A percentile compares a stretch with the other conserved stretches of the same genome.
These are phyloP conservation scores for Acrocephalus scirpaceus DNA, from an alignment of 2,797 vertebrate species.

Conservation along the genomic window DNA sequence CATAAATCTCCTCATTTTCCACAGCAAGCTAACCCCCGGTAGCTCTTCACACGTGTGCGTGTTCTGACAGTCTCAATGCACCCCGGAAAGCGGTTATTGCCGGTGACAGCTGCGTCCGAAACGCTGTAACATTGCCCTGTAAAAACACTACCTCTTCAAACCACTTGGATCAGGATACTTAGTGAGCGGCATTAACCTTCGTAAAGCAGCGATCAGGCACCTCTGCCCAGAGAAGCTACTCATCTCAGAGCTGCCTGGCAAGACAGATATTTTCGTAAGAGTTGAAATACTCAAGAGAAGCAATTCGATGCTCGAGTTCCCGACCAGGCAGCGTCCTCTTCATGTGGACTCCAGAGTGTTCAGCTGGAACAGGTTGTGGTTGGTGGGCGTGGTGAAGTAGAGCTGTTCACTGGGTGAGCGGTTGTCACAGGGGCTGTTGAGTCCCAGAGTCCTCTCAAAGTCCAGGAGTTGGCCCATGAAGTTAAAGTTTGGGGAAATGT, in stretches of 20 bases:
- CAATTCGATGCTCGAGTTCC: slow-evolving; percentile 48
- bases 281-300: slow-evolving; percentile 80
- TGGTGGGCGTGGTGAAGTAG: slow-evolving; percentile 96
- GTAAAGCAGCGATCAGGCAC: slow-evolving; percentile 68
- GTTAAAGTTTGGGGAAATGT: slow-evolving; percentile 99
- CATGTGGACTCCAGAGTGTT: slow-evolving; percentile 96
- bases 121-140: slow-evolving; percentile 54
- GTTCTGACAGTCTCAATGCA: slow-evolving; percentile 59
- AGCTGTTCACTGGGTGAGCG: slow-evolving; percentile 87
- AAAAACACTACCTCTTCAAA: slow-evolving; percentile 69
- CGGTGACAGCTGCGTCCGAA: slow-evolving; percentile 71
- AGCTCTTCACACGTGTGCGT: slow-evolving; percentile 36
- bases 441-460: slow-evolving; percentile 96
- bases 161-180: slow-evolving; percentile 62
- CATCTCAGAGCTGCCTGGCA: slow-evolving; percentile 72
- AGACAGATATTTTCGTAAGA: slow-evolving; percentile 61
- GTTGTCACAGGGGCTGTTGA: slow-evolving; percentile 96
- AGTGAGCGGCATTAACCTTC: slow-evolving; percentile 56
- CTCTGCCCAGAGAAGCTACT: slow-evolving; percentile 67
- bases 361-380: slow-evolving; percentile 95
- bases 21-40: slow-evolving; percentile 37
- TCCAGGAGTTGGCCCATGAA: slow-evolving; percentile 99
- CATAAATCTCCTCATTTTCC: slow-evolving; percentile 69
- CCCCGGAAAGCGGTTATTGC: slow-evolving; percentile 69
- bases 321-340: slow-evolving; percentile 57